Percentiles rank a stretch among this genome's conserved stretches.
phyloP scores from a whole-genome alignment of 2,113 vertebrate genomes.

The Sporophila hypoxantha region DNA sequence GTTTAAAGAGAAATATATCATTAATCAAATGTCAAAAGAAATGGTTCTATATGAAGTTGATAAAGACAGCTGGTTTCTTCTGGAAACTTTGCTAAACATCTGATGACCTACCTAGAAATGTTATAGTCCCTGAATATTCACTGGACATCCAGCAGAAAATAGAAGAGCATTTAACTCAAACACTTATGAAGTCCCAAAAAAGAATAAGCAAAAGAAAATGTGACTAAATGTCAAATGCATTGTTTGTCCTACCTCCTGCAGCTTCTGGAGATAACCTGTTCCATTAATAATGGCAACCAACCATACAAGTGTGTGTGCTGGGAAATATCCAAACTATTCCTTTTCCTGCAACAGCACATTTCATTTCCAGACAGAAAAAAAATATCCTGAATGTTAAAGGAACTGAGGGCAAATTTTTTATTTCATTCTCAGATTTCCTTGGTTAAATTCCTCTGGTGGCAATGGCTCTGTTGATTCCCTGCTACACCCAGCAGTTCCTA shows the following conservation, averaged over 20 bases:
- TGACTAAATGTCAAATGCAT: background rate
- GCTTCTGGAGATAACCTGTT: background rate
- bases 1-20: background rate
- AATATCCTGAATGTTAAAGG: background rate
- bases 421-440: background rate
- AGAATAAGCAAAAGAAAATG: background rate
- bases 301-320: background rate
- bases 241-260: background rate
- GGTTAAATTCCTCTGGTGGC: background rate
- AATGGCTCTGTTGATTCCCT: background rate
- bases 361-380: background rate
- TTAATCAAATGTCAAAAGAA: background rate
- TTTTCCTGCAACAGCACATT: background rate
- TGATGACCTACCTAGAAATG: background rate
- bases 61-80: background rate
- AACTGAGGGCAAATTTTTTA: background rate
- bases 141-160: background rate
- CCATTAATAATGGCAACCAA: background rate
- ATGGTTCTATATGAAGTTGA: background rate
- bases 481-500: background rate
- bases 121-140: background rate
- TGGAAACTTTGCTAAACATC: background rate
- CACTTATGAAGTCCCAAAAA: background rate
- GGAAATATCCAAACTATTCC: background rate
- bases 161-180: background rate